Base-by-base conservation (phyloP, 2,113 vertebrate species). In the Sciurus niger region DNA sequence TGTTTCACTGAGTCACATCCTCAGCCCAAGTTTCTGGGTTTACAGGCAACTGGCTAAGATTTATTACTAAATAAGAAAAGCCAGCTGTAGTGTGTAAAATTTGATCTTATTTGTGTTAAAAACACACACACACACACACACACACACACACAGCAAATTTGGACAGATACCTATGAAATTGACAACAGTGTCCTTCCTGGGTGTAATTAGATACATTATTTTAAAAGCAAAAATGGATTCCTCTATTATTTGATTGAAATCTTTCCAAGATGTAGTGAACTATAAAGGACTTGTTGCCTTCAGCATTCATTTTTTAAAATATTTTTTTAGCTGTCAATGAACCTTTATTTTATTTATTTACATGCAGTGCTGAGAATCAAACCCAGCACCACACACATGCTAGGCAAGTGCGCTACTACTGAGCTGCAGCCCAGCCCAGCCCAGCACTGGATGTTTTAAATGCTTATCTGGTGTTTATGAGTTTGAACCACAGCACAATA, bases 151-250 rank as follows among this genome's bases (percentile, higher is more conserved):
- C 7, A 48, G 46, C 18, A 65, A 17, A 51, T 89, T n/a, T 89
- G 51, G 32, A 65, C 34, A 32, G 16, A 74, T 34, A 86, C 5
- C 58, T 82, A 5, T 51, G 8, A 46, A 80, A n/a, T 32, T 86
- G n/a, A 76, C 25, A 88, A 17, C 55, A 77, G 51, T 55, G 37
- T 37, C 48, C 83, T 46, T 72, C 63, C 10, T 77, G 37, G 70
- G 28, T 68, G 8, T 48, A 96, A 30, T 4, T 76, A 40, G 58
- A 84, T 43, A 60, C 22, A 25, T 60, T 60, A 53, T 78, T 87
- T 88, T 48, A 86, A 90, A 60, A 68, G 58, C 2, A 76, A 77
- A 94, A 94, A 77, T 83, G n/a, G 51, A 77, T 95, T 88, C 77
- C 46, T 70, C 17, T 55, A 73, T 85, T 84, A 46, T 72, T 60